Conservation (phyloP, 1,140 invertebrate genomes). For the Dreissena polymorpha region DNA sequence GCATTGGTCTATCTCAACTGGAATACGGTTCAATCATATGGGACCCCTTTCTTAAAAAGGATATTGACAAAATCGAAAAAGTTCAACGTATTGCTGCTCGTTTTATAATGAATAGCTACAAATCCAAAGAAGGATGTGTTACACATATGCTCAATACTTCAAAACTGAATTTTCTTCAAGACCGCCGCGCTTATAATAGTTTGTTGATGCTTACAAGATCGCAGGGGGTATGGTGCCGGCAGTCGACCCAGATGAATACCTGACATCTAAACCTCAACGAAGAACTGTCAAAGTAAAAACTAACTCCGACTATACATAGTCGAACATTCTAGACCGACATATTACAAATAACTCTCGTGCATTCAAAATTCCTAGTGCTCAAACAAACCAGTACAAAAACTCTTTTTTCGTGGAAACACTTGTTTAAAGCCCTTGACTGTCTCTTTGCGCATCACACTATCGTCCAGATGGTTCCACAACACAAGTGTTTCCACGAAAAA, state of each 20-base stretch:
- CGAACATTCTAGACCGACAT: constrained; percentile 32
- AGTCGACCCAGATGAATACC: constrained; percentile 22
- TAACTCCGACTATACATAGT: background rate
- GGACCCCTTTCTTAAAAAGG: constrained; percentile 3
- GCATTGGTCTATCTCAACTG: background rate
- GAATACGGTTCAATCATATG: background rate
- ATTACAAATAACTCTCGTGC: constrained; percentile 25
- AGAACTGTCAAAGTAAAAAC: constrained; percentile 18
- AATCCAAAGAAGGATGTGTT: constrained; percentile 22
- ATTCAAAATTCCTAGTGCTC: background rate
- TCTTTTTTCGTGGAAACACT: constrained; percentile 49
- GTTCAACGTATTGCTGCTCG: constrained; percentile 4
- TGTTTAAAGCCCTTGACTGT: no score
- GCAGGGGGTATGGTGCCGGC: constrained; percentile 22
- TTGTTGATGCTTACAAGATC: constrained; percentile 33
- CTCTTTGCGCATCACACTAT: background rate
- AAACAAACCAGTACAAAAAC: constrained; percentile 43
- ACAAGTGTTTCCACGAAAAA: no score
- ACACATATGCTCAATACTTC: background rate
- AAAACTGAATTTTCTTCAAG: constrained; percentile 5
- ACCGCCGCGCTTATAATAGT: background rate
- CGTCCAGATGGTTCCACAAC: no score
- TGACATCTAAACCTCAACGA: constrained; percentile 4
- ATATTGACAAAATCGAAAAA: constrained; percentile 11
- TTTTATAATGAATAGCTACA: constrained; percentile 5